phyloP scores from a whole-genome alignment of 2,113 vertebrate species.

The Aegithalos caudatus region DNA sequence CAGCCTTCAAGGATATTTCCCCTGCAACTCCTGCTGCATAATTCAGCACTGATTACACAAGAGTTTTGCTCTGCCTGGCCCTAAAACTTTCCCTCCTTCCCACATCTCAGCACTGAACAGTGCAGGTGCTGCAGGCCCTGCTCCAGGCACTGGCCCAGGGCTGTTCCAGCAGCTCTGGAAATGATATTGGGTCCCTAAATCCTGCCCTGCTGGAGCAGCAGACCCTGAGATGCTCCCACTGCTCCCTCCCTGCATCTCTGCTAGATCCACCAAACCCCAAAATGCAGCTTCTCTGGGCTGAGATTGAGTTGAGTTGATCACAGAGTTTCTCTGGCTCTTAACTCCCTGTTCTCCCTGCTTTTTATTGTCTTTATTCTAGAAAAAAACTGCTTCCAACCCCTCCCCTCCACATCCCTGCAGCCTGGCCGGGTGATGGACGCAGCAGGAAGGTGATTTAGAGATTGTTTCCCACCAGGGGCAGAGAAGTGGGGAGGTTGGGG shows the following conservation, averaged over 20 bases:
- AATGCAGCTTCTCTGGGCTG: accelerated
- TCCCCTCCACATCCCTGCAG: background rate
- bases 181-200: accelerated
- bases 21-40: background rate
- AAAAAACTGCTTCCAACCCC: background rate
- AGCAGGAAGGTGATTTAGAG: background rate
- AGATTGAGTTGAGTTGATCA: background rate
- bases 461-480: conserved; percentile 22
- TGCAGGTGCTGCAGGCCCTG: background rate
- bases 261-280: background rate
- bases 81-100: background rate
- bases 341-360: background rate
- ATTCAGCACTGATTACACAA: conserved; percentile 12
- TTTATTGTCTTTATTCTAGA: background rate
- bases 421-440: background rate
- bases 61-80: background rate
- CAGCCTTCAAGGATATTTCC: background rate
- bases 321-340: background rate
- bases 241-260: background rate
- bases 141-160: background rate
- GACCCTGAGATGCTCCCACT: accelerated
- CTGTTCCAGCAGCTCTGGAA: background rate
- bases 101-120: accelerated
- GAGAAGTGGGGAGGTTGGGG: background rate
- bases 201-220: background rate